Percentiles rank a stretch among this genome's conserved stretches.
These are phyloP conservation scores for Toxotes lorentzi DNA, from an alignment of 2,797 vertebrate species.

Conservation along the genomic window DNA sequence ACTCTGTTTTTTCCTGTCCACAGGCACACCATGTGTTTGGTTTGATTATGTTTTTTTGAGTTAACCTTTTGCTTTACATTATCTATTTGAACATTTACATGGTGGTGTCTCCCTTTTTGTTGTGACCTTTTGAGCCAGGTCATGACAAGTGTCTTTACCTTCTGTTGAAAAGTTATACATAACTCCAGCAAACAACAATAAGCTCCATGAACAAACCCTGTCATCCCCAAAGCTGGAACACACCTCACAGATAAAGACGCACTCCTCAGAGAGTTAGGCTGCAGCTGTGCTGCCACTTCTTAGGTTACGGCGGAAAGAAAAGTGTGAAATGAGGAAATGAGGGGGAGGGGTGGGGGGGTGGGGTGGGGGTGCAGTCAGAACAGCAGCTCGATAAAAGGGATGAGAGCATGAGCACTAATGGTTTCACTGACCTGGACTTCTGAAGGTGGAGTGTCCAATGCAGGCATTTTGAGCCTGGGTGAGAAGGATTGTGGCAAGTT, in stretches of 20 bases:
- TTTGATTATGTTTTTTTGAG: too few relatives aligned
- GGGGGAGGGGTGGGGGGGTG: background rate
- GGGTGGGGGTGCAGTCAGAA: background rate
- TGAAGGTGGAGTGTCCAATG: conserved; percentile 68
- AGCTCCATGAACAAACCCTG: background rate
- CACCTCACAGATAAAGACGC: conserved; percentile 8
- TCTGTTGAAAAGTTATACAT: too few relatives aligned
- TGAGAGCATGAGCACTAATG: background rate
- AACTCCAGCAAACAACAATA: background rate
- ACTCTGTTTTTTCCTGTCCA: too few relatives aligned
- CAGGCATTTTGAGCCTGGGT: conserved; percentile 65
- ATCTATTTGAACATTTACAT: too few relatives aligned
- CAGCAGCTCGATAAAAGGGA: conserved; percentile 12
- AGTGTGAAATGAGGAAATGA: background rate
- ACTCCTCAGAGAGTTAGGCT: background rate
- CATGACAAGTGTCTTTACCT: background rate
- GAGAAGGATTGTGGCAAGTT: conserved; percentile 60
- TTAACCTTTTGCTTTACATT: too few relatives aligned
- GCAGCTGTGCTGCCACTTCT: background rate
- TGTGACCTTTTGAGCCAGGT: too few relatives aligned
- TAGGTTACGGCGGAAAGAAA: conserved; percentile 11
- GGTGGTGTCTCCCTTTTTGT: too few relatives aligned
- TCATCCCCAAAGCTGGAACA: conserved; percentile 4
- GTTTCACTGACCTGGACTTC: conserved; percentile 76
- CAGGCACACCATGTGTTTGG: too few relatives aligned